These are phyloP conservation scores for Paralvinella palmiformis DNA, from an alignment of 1,140 invertebrate genomes.

Conservation along the genomic window DNA sequence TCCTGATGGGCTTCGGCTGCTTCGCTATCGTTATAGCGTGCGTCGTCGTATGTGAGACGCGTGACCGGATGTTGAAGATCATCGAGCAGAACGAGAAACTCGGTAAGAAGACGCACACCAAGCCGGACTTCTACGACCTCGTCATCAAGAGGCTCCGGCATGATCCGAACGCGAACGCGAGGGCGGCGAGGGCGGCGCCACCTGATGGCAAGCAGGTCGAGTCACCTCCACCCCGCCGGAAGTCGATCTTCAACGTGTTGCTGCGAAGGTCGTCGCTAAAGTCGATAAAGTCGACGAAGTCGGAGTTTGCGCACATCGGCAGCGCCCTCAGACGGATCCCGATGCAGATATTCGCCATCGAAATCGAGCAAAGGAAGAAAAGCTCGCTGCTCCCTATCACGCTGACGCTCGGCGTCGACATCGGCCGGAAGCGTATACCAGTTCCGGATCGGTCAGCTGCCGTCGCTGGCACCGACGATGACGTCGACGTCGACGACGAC, in stretches of 20 bases:
- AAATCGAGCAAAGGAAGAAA: background rate
- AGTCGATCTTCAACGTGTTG: background rate
- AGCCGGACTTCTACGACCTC: background rate
- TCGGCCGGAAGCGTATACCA: too few relatives aligned
- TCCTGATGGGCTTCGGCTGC: conserved; percentile 17
- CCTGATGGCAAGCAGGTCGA: background rate
- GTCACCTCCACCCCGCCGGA: background rate
- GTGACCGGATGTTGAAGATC: conserved; percentile 8
- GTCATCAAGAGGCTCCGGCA: background rate
- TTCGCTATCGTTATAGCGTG: conserved; percentile 12
- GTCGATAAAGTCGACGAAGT: background rate
- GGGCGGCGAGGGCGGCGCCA: background rate
- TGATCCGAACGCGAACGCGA: background rate
- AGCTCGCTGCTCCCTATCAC: background rate
- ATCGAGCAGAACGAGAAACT: background rate
- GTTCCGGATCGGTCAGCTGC: too few relatives aligned
- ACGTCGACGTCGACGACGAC: too few relatives aligned
- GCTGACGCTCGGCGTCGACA: too few relatives aligned
- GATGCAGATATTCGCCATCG: background rate
- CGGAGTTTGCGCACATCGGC: background rate
- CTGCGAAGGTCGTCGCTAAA: too few relatives aligned
- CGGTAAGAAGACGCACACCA: background rate
- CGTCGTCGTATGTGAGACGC: conserved; percentile 13
- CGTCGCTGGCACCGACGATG: too few relatives aligned
- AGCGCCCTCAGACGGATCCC: background rate